These are phyloP conservation scores for Aegithalos caudatus DNA, from an alignment of 2,113 vertebrate species.

Conservation along the genomic window DNA sequence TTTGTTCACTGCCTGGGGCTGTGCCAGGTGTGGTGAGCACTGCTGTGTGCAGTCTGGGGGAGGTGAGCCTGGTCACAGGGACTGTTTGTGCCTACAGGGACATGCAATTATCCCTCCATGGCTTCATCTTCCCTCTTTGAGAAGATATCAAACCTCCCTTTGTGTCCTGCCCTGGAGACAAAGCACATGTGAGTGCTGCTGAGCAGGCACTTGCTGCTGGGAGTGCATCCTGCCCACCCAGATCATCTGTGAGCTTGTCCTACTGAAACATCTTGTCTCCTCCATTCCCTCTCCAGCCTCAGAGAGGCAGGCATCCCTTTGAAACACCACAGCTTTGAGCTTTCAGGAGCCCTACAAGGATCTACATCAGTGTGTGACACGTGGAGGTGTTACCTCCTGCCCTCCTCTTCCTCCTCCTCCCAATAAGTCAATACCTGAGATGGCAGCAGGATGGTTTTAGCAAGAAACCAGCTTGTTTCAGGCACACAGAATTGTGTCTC, in stretches of 20 bases:
- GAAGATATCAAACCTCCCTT: neutral
- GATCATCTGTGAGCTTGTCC: neutral
- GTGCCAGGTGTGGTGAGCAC: neutral
- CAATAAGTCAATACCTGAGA: neutral
- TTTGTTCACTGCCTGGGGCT: neutral
- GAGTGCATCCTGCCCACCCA: neutral
- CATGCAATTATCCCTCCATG: neutral
- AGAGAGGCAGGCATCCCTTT: neutral
- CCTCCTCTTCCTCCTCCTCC: neutral
- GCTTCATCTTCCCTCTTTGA: neutral
- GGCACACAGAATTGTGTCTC: neutral
- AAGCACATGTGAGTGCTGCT: rapidly evolving
- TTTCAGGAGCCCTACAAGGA: neutral
- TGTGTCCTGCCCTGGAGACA: neutral
- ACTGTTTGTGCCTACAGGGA: neutral
- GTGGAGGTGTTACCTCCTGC: neutral
- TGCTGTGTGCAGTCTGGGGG: neutral
- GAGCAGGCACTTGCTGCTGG: neutral
- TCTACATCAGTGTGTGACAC: neutral
- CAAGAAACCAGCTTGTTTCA: neutral
- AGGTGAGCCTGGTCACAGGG: neutral
- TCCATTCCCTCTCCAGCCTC: neutral
- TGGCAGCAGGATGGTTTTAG: neutral
- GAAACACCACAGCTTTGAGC: neutral
- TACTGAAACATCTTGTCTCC: neutral